Evolutionary conservation across 2,113 vertebrate genomes (phyloP), one percentile per base, ranked within the genome.

Genomic region (Larimichthys polyactis): DNA sequence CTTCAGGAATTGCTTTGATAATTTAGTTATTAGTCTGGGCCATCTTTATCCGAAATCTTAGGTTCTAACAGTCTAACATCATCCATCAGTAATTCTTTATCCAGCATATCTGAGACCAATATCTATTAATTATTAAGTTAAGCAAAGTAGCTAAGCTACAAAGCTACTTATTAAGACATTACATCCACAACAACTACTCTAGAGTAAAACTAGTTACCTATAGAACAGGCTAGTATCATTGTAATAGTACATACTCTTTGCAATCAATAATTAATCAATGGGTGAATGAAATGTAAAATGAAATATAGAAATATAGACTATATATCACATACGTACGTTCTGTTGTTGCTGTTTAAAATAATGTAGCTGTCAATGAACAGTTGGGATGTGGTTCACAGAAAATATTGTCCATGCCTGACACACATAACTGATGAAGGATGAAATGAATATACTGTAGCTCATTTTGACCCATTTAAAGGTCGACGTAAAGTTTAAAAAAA

Each of bases 1-100:
- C 43, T 19, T 27, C 43, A 66, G 64, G 54, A 59, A 29, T 16
- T 29, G 54, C 22, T 27, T 71, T 59, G 52, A 71, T 59, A 14
- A 59, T 58, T 59, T 51, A 5, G 27, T 10, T 22, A 49, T 62
- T 49, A 49, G 11, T 46, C 40, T 12, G 16, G n/a, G 40, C 32
- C 4, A 4, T 60, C 57, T 20, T 51, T 16, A 80, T 67, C 70
- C n/a, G n/a, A 80, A 55, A 55, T 52, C 29, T 70, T 36, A n/a
- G 19, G 36, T n/a, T 43, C 36, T 14, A 43, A 43, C 17, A 52
- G 14, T 29, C 15, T 49, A 5, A 67, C 65, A 8, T 14, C 24
- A 7, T 51, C 16, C 20, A 11, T n/a, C 51, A 17, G 14, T 40
- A 22, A 22, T 44, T 68, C 17, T 69, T 54, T 3, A 32, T 54